A percentile compares a stretch with the other conserved stretches of the same genome.
Evolutionary conservation across 2,113 vertebrate genomes (phyloP).

Genomic region (Megalops atlanticus): DNA sequence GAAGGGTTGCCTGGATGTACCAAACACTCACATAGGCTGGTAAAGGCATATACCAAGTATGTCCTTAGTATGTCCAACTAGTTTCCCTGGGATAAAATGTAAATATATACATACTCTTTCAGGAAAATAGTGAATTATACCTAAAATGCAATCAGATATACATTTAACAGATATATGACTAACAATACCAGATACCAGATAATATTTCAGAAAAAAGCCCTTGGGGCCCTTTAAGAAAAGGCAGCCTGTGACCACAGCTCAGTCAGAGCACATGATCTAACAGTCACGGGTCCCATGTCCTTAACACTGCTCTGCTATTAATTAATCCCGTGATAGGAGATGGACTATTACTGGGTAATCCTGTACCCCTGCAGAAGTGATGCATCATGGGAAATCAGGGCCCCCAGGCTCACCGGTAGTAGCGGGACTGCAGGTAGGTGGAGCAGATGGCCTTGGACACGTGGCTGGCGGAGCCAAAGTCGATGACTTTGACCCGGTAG

Average conservation of each 20-base stretch:
- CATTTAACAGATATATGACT: no score
- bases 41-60: no score
- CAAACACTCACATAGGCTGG: no score
- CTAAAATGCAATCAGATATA: no score
- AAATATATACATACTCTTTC: no score
- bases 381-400: background rate
- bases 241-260: background rate
- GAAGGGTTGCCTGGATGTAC: no score
- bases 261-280: background rate
- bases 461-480: slow-evolving; percentile 96
- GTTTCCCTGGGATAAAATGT: no score
- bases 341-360: background rate
- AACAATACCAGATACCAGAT: no score
- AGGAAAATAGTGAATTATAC: no score
- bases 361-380: background rate
- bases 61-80: no score
- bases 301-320: background rate
- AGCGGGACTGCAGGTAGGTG: slow-evolving; percentile 94
- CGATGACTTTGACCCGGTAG: slow-evolving; percentile 95
- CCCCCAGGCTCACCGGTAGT: slow-evolving; percentile 82
- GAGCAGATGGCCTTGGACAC: slow-evolving; percentile 97
- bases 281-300: background rate
- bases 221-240: no score
- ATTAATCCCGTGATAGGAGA: background rate
- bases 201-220: no score